Evolutionary conservation across 2,113 vertebrate genomes (phyloP).

Genomic region (Stigmatopora argus): DNA sequence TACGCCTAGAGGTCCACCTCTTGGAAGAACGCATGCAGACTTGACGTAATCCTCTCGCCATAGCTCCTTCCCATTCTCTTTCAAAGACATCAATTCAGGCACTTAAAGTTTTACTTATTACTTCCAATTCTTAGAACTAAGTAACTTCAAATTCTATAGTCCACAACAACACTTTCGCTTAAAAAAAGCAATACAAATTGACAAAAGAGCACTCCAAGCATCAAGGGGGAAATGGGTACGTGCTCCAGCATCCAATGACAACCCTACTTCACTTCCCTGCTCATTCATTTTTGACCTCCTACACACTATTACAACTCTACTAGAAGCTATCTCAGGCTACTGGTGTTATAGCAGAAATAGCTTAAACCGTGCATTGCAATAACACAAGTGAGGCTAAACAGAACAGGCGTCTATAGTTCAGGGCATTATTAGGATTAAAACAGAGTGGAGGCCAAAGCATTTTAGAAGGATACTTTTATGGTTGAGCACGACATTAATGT

Average conservation of each 20-base stretch:
- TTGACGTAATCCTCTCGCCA: too few species aligned
- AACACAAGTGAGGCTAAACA: conserved; percentile 7
- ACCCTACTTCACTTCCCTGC: not conserved
- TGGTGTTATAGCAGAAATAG: not conserved
- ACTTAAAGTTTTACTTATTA: too few species aligned
- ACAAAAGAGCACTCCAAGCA: not conserved
- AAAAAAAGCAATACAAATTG: not conserved
- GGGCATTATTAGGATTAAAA: not conserved
- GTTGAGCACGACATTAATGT: conserved; percentile 72
- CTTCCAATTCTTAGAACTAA: too few species aligned
- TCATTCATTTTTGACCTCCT: not conserved
- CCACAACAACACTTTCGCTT: not conserved
- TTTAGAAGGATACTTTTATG: conserved; percentile 74
- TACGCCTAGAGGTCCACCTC: too few species aligned
- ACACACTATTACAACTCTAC: not conserved
- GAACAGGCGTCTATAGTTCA: not conserved
- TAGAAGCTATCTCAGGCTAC: conserved; percentile 1
- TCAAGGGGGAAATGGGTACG: not conserved
- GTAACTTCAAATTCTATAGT: too few species aligned
- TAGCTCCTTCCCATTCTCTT: too few species aligned
- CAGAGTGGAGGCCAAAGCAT: not conserved
- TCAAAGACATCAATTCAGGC: too few species aligned
- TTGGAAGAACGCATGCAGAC: too few species aligned
- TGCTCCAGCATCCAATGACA: not conserved
- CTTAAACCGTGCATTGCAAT: not conserved